Evolutionary conservation across 2,113 vertebrate species (phyloP).

Genomic region (Lathamus discolor): DNA sequence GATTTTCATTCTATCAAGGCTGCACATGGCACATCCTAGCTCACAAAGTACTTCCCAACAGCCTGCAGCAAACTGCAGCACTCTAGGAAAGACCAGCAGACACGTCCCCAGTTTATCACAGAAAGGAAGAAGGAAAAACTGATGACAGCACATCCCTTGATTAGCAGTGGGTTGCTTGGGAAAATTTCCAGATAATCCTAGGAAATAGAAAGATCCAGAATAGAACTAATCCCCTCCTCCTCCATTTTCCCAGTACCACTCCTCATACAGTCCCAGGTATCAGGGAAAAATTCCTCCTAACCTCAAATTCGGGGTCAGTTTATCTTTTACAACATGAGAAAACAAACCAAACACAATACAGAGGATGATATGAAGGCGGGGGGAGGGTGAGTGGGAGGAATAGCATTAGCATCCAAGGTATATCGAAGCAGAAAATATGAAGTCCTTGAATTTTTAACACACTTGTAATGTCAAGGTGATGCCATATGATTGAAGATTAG

Average conservation of each 20-base stretch:
- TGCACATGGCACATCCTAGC: neutral
- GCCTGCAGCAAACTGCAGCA: neutral
- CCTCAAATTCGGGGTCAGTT: neutral
- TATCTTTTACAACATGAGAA: neutral
- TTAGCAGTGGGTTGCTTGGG: neutral
- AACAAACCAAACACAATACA: neutral
- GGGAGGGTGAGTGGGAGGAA: neutral
- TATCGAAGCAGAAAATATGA: neutral
- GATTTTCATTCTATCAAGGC: neutral
- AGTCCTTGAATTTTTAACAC: neutral
- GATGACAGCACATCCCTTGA: neutral
- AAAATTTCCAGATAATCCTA: neutral
- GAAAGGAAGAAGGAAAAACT: neutral
- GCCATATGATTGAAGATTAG: neutral
- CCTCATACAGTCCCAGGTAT: neutral
- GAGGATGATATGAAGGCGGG: neutral
- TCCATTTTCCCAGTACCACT: neutral
- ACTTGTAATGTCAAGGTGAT: neutral
- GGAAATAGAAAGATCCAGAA: neutral
- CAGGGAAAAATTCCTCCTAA: neutral
- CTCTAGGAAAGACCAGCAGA: neutral
- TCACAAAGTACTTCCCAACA: neutral
- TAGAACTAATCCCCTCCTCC: neutral
- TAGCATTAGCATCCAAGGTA: neutral
- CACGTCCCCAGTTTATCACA: neutral